Conservation (phyloP, 1,140 invertebrate genomes). For the Homalodisca vitripennis region DNA sequence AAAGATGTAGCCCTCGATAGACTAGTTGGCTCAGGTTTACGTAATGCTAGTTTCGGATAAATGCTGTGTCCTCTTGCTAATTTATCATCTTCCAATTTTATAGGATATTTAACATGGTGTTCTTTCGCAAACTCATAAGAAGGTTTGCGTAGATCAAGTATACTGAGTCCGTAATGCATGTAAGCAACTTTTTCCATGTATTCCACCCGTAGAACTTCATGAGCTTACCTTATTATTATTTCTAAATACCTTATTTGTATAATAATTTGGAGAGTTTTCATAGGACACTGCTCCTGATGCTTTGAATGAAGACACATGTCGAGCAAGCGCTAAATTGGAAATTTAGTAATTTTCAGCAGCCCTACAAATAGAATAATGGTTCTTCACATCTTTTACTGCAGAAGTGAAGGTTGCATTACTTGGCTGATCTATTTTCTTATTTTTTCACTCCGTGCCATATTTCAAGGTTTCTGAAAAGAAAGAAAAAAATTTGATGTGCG, state of each 20-base stretch:
- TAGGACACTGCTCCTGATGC: neutral
- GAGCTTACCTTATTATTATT: no score
- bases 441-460: neutral
- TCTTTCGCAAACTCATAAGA: neutral
- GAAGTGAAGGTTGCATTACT: neutral
- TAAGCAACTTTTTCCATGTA: conserved; percentile 15
- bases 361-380: neutral
- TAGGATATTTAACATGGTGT: neutral
- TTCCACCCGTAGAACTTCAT: neutral
- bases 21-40: no score
- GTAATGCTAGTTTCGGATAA: conserved; percentile 10
- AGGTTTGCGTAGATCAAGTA: conserved; percentile 12
- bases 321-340: neutral
- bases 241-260: neutral
- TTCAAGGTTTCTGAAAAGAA: neutral
- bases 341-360: neutral
- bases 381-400: neutral
- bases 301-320: neutral
- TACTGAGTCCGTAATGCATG: conserved; percentile 16
- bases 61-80: neutral
- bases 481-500: neutral
- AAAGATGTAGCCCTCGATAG: no score
- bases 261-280: neutral
- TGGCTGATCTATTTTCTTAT: neutral
- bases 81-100: neutral